Evolutionary conservation across 1,140 invertebrate species (phyloP), one percentile per base, ranked within the genome.

Genomic region (Teleopsis dalmanni): DNA sequence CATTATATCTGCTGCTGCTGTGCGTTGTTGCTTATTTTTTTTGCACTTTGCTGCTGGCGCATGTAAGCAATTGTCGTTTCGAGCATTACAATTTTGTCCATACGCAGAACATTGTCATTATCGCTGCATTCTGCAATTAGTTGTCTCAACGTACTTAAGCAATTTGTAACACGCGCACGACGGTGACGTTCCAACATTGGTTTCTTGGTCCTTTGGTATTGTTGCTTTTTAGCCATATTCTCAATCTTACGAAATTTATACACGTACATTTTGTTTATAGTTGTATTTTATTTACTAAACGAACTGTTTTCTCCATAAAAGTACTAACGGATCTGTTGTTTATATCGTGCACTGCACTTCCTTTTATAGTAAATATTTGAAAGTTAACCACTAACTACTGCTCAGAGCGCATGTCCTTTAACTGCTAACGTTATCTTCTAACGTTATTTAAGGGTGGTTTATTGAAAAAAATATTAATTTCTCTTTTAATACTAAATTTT

Each of bases 11-110:
- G 49, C 46, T 51, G 47, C 44, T 53, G 42, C 13, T 48, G 37
- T n/a, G 18, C 5, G 48, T 27, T 50, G 52, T 8, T 41, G 34
- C 18, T 49, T 33, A 84, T 81, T 16, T 81, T 75, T 83, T 79
- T 3, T 89, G 75, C 53, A 84, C 88, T 58, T n/a, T 65, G 56
- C n/a, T n/a, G n/a, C 33, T 60, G 50, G 73, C 91, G 87, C 54
- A 97, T 75, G 61, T 95, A 91, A 58, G 87, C 82, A n/a, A 97
- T 92, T 1, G 94, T 95, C 70, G 96, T 75, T 70, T 98, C 94
- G 54, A 97, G 78, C 62, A 98, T 95, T 72, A 97, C 94, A 16
- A 94, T 93, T 70, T 98, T 98, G 73, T 98, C 95, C 65, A 97
- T 72, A 63, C 96, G 95, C 36, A 88, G 85, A 33, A 91, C 88